Evolutionary conservation across 2,888 invertebrate genomes (phyloP).

Genomic region (Diarsia mendica): DNA sequence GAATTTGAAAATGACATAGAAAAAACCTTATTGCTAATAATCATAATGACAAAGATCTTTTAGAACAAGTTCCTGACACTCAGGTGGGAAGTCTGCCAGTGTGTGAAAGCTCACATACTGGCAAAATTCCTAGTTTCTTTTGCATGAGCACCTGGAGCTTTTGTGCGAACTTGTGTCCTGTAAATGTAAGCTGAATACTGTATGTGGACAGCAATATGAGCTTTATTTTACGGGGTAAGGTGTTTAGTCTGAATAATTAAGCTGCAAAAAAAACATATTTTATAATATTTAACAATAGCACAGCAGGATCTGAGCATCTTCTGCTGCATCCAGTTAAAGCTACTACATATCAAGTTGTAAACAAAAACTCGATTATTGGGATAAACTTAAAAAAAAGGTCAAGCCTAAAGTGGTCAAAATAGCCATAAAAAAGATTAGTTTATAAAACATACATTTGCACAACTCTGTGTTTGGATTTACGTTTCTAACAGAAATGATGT

Average conservation of each 20-base stretch:
- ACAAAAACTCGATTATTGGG: background rate
- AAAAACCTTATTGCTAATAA: constrained; percentile 47
- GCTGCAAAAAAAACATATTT: background rate
- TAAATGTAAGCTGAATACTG: too few relatives aligned
- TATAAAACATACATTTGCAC: background rate
- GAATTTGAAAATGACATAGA: constrained; percentile 24
- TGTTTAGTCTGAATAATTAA: background rate
- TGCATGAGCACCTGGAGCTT: too few relatives aligned
- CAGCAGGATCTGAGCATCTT: background rate
- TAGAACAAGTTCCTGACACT: background rate
- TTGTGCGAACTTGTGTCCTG: too few relatives aligned
- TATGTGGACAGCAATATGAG: background rate
- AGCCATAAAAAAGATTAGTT: background rate
- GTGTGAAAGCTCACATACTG: constrained; percentile 5
- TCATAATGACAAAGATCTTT: constrained; percentile 38
- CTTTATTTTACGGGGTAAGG: background rate
- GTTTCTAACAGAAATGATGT: background rate
- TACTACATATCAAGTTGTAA: background rate
- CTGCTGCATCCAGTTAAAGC: background rate
- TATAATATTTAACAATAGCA: background rate
- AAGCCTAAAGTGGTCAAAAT: background rate
- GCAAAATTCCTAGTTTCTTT: background rate
- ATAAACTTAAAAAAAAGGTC: background rate
- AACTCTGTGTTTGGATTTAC: background rate
- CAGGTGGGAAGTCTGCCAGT: background rate